These are phyloP conservation scores for Heliothis peltigera DNA, from an alignment of 2,888 invertebrate species.

Conservation along the genomic window DNA sequence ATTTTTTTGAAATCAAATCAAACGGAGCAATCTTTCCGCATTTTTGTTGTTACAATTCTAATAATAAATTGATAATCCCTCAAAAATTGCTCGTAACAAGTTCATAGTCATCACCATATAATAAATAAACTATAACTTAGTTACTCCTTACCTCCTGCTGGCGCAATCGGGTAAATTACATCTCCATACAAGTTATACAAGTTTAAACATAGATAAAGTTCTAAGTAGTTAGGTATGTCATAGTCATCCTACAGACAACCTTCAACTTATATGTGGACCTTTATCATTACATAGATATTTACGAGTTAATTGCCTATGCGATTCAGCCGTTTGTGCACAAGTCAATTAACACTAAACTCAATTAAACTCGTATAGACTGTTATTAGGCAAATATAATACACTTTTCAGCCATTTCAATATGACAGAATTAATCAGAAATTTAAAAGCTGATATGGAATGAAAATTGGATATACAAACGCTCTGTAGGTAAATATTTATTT, in stretches of 20 bases:
- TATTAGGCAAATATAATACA: slow-evolving; percentile 2
- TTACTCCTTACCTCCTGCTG: no score
- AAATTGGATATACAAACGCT: slow-evolving; percentile 13
- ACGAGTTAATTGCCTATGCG: slow-evolving; percentile 27
- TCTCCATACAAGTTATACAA: not conserved
- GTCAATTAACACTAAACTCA: slow-evolving; percentile 41
- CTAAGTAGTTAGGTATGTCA: not conserved
- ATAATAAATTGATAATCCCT: no score
- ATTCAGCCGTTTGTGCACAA: slow-evolving; percentile 29
- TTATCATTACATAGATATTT: slow-evolving; percentile 8
- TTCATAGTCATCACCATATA: no score
- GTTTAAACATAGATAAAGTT: not conserved
- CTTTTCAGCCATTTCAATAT: slow-evolving; percentile 17
- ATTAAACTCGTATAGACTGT: slow-evolving; percentile 28
- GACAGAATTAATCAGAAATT: not conserved
- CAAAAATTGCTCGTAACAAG: no score
- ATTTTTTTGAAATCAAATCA: no score
- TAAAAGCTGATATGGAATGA: slow-evolving; percentile 1
- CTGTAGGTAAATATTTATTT: slow-evolving; percentile 1
- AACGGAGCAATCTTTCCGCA: no score
- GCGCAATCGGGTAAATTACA: no score
- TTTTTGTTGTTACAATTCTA: no score
- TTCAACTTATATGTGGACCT: slow-evolving; percentile 12
- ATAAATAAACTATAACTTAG: no score
- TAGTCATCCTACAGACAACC: slow-evolving; percentile 27